A percentile compares a stretch with the other conserved stretches of the same genome.
Conservation (phyloP, 2,888 invertebrate species). For the Dryocosmus kuriphilus region DNA sequence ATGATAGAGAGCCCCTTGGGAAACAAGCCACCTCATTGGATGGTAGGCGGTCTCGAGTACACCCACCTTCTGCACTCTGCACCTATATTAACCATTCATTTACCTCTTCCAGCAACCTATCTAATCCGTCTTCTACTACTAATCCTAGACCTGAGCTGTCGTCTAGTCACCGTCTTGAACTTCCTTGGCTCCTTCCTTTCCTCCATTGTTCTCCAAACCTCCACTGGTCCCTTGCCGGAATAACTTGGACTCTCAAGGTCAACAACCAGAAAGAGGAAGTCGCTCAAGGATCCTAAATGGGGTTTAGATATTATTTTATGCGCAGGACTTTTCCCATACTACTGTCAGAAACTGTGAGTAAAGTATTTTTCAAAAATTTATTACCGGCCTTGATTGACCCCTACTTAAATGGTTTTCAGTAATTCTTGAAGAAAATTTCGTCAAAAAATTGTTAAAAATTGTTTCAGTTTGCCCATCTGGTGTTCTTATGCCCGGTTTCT, state of each 20-base stretch:
- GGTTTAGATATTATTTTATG: not conserved
- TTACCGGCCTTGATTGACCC: no score
- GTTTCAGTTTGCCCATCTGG: no score
- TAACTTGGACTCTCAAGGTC: slow-evolving; percentile 23
- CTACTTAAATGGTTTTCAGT: no score
- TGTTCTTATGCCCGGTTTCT: no score
- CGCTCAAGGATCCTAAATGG: not conserved
- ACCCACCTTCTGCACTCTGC: slow-evolving; percentile 65
- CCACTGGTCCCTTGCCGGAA: slow-evolving; percentile 28
- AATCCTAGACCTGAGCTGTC: slow-evolving; percentile 19
- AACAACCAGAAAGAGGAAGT: slow-evolving; percentile 21
- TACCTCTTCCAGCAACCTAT: slow-evolving; percentile 42
- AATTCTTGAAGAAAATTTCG: no score
- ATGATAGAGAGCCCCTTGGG: slow-evolving; percentile 73
- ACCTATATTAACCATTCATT: slow-evolving; percentile 56
- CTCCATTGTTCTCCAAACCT: slow-evolving; percentile 6
- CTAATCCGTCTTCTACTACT: slow-evolving; percentile 41
- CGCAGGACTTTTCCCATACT: not conserved
- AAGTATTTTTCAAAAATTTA: no score
- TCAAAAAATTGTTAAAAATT: no score
- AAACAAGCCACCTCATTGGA: slow-evolving; percentile 76
- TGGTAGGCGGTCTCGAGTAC: slow-evolving; percentile 76
- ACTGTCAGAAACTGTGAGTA: no score
- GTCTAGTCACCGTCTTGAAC: not conserved
- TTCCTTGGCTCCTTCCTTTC: not conserved